Evolutionary conservation across 1,140 invertebrate species (phyloP).

Genomic region (Metaphire vulgaris): DNA sequence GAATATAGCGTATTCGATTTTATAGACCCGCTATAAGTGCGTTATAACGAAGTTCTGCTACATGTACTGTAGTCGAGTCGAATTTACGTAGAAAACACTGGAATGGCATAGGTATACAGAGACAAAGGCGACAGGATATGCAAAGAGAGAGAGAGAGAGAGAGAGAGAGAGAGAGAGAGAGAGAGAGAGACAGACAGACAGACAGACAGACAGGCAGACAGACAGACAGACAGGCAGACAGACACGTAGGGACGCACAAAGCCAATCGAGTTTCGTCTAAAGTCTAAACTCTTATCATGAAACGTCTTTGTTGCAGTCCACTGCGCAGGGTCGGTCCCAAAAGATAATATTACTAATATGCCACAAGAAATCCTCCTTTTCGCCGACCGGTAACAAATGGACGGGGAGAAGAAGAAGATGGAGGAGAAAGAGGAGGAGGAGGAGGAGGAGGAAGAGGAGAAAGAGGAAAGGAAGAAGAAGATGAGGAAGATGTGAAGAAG

Average conservation of each 20-base stretch:
- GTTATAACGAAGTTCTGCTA: not conserved
- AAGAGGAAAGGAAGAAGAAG: not conserved
- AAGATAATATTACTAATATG: not conserved
- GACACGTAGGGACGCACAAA: not conserved
- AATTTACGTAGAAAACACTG: not conserved
- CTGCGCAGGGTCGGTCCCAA: not conserved
- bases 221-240: not conserved
- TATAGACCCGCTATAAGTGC: too few relatives aligned
- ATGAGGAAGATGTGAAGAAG: not conserved
- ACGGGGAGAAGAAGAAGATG: not conserved
- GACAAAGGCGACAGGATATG: not conserved
- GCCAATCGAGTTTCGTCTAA: not conserved
- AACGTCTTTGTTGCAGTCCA: not conserved
- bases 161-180: not conserved
- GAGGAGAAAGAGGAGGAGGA: not conserved
- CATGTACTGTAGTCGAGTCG: not conserved
- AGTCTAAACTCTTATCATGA: not conserved
- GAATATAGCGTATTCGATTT: too few relatives aligned
- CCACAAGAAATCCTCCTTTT: not conserved
- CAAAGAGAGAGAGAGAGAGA: not conserved
- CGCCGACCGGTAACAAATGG: not conserved
- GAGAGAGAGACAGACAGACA: not conserved
- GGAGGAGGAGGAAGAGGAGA: not conserved
- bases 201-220: constrained; percentile 1
- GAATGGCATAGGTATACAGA: not conserved